Percentiles rank a stretch among this genome's conserved stretches.
These are phyloP conservation scores for Stratiomys singularior DNA, from an alignment of 2,888 invertebrate genomes.

Conservation along the genomic window DNA sequence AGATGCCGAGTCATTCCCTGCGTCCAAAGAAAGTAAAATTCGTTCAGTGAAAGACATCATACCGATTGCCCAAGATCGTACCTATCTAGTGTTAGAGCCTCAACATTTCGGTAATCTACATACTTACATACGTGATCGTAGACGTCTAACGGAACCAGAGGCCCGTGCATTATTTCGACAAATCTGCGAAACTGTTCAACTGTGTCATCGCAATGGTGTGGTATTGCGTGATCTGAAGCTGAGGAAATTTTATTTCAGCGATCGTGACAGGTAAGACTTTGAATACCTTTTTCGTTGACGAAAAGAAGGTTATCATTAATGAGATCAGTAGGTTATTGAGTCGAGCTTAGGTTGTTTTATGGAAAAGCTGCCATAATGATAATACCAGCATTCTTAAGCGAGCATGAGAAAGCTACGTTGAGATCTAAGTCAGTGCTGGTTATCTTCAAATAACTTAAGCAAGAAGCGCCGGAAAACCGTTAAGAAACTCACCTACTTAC, in stretches of 20 bases:
- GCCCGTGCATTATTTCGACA: constrained; percentile 88
- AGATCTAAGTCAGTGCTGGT: no score
- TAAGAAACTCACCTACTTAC: not conserved
- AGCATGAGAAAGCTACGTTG: no score
- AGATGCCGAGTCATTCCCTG: no score
- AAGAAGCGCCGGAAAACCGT: not conserved
- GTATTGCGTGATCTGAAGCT: constrained; percentile 95
- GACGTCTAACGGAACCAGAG: constrained; percentile 86
- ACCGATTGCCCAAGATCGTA: constrained; percentile 74
- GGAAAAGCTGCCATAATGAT: no score
- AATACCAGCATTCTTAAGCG: no score
- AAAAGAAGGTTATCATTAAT: not conserved
- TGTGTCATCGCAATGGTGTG: constrained; percentile 93
- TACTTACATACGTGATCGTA: constrained; percentile 88
- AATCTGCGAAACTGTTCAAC: constrained; percentile 89
- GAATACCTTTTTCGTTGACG: not conserved
- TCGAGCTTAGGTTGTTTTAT: not conserved
- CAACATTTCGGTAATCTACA: constrained; percentile 82
- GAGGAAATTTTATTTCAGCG: constrained; percentile 95
- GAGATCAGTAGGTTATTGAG: no score
- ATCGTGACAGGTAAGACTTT: constrained; percentile 81
- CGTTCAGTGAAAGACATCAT: constrained; percentile 82
- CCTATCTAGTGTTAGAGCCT: constrained; percentile 82
- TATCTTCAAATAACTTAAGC: no score
- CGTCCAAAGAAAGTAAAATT: constrained; percentile 71